A percentile compares a stretch with the other conserved stretches of the same genome.
These are phyloP conservation scores for Gallinago stenura DNA, from an alignment of 2,797 vertebrate species.

Conservation along the genomic window DNA sequence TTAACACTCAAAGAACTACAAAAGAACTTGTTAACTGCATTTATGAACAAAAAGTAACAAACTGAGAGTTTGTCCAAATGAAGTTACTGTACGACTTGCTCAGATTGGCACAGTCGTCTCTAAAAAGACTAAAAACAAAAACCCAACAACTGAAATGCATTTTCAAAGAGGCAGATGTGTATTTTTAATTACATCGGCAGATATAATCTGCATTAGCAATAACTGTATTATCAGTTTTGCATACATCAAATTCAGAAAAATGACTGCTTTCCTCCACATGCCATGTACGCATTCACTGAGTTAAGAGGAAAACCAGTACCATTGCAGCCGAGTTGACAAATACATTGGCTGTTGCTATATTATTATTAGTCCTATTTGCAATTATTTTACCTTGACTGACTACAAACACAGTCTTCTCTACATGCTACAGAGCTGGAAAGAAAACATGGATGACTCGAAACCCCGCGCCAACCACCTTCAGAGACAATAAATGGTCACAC, in stretches of 20 bases:
- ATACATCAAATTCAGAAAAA: neutral
- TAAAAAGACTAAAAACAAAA: neutral
- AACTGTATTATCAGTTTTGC: neutral
- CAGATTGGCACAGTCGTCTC: neutral
- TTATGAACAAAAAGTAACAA: conserved; percentile 59
- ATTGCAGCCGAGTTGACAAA: neutral
- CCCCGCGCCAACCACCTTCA: neutral
- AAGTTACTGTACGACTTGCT: neutral
- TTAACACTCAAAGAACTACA: conserved; percentile 71
- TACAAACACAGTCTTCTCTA: neutral
- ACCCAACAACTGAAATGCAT: neutral
- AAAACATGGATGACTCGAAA: neutral
- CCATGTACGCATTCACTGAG: neutral
- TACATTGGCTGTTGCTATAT: neutral
- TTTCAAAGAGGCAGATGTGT: conserved; percentile 42
- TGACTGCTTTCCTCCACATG: neutral
- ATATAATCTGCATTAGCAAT: neutral
- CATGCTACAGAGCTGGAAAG: neutral
- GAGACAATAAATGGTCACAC: neutral
- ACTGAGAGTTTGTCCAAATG: conserved; percentile 17
- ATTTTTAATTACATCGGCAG: conserved; percentile 16
- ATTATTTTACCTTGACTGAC: conserved; percentile 52
- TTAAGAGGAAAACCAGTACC: neutral
- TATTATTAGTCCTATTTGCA: conserved; percentile 10
- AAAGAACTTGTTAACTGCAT: conserved; percentile 63